Percentiles rank a stretch among this genome's conserved stretches.
phyloP scores from a whole-genome alignment of 2,888 invertebrate species.

The Aspidapion aeneum region DNA sequence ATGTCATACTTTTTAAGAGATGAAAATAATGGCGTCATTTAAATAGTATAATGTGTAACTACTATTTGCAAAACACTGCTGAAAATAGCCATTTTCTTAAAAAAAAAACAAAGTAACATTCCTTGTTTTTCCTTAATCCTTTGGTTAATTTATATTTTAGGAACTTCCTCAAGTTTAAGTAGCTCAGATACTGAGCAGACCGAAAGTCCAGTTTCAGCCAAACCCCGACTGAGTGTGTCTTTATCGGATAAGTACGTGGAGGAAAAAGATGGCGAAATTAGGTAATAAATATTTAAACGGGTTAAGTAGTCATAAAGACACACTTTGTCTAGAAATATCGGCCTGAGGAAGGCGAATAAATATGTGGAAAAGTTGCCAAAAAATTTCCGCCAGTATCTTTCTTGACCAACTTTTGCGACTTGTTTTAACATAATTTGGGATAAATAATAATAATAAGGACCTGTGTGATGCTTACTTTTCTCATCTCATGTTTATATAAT shows the following conservation, averaged over 20 bases:
- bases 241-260: slow-evolving; percentile 32
- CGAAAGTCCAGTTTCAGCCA: slow-evolving; percentile 26
- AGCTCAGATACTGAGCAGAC: slow-evolving; percentile 47
- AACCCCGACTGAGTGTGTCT: slow-evolving; percentile 34
- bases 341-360: too few relatives aligned
- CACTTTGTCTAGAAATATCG: too few relatives aligned
- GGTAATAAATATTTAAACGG: too few relatives aligned
- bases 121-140: not conserved
- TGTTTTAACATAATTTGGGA: too few relatives aligned
- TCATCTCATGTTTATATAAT: too few relatives aligned
- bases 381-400: too few relatives aligned
- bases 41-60: slow-evolving; percentile 3
- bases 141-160: not conserved
- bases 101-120: not conserved
- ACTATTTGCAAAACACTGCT: slow-evolving; percentile 1
- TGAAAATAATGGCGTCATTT: slow-evolving; percentile 3
- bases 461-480: too few relatives aligned
- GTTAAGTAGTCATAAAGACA: too few relatives aligned
- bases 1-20: slow-evolving; percentile 9
- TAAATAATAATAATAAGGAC: too few relatives aligned
- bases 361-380: too few relatives aligned
- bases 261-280: slow-evolving; percentile 16
- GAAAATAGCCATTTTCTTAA: not conserved
- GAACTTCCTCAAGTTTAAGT: slow-evolving; percentile 30
- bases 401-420: too few relatives aligned